A percentile compares a stretch with the other conserved stretches of the same genome.
phyloP scores from a whole-genome alignment of 2,797 vertebrate genomes.

The Smutsia temminckii region DNA sequence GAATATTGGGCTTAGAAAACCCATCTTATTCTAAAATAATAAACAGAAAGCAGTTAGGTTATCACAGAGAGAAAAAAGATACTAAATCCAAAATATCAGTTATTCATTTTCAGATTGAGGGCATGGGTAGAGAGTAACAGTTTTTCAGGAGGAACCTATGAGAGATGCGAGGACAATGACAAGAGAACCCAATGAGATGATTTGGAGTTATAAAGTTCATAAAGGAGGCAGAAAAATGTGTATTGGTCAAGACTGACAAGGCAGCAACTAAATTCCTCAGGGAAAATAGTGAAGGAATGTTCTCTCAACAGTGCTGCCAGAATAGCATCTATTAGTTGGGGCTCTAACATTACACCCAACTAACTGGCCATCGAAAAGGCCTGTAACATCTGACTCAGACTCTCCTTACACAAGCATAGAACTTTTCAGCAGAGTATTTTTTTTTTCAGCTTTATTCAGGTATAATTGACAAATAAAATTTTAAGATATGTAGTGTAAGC shows the following conservation, averaged over 20 bases:
- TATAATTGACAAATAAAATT: not conserved
- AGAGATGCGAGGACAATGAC: not conserved
- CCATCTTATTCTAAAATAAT: not conserved
- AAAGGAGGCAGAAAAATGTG: slow-evolving; percentile 20
- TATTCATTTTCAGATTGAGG: not conserved
- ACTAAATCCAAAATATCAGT: not conserved
- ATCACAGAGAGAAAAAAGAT: slow-evolving; percentile 1
- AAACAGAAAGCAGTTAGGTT: not conserved
- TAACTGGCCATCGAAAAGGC: not conserved
- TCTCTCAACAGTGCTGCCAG: not conserved
- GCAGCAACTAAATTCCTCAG: not conserved
- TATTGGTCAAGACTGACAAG: not conserved
- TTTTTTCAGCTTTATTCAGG: not conserved
- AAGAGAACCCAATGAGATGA: not conserved
- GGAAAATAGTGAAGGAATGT: not conserved
- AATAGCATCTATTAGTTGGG: not conserved
- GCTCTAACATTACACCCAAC: not conserved
- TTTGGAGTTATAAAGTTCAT: not conserved
- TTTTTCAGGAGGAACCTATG: not conserved
- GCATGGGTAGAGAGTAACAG: not conserved
- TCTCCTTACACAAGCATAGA: not conserved
- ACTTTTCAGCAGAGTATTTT: slow-evolving; percentile 5
- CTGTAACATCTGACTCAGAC: not conserved
- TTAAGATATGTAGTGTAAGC: not conserved
- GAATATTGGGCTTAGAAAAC: not conserved